Evolutionary conservation across 2,113 vertebrate genomes (phyloP).

Genomic region (Merops nubicus): DNA sequence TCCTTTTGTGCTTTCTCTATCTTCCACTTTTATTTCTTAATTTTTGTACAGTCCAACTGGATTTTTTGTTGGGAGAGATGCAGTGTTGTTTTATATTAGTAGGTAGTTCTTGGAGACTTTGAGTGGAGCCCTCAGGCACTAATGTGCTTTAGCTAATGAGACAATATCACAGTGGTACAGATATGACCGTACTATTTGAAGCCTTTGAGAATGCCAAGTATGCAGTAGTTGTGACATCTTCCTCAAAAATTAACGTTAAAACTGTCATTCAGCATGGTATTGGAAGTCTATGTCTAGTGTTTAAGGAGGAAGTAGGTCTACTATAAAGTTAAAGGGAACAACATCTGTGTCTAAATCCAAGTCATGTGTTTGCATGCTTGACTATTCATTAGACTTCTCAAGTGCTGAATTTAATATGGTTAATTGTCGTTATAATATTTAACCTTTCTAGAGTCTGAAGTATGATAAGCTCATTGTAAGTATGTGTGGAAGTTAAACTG

Average conservation of each 20-base stretch:
- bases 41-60: background rate
- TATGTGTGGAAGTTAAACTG: background rate
- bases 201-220: background rate
- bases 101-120: background rate
- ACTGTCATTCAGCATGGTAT: background rate
- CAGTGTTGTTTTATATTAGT: background rate
- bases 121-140: background rate
- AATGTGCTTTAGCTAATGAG: background rate
- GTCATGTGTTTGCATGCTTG: background rate
- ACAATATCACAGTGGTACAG: background rate
- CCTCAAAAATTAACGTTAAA: background rate
- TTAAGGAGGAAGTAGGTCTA: background rate
- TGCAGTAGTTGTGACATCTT: background rate
- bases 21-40: background rate
- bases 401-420: background rate
- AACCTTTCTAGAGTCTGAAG: background rate
- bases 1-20: background rate
- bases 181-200: background rate
- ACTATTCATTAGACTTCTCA: background rate
- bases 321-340: background rate
- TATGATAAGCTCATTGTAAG: rapidly evolving
- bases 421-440: background rate
- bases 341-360: background rate
- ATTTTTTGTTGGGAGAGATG: background rate
- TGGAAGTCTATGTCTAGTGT: background rate